These are phyloP conservation scores for Hippocampus guttulatus DNA, from an alignment of 2,113 vertebrate genomes.

Conservation along the genomic window DNA sequence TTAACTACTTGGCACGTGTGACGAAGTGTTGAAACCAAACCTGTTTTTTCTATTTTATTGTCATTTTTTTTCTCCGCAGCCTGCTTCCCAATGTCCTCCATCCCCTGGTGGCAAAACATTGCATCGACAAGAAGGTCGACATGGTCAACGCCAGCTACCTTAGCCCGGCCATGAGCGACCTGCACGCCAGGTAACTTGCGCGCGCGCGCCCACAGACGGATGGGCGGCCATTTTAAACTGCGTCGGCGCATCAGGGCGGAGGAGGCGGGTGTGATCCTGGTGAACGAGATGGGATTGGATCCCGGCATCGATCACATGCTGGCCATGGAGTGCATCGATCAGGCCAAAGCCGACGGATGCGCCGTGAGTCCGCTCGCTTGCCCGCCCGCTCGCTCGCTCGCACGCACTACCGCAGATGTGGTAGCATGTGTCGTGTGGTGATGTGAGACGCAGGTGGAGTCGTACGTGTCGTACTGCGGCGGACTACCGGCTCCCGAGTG, in stretches of 20 bases:
- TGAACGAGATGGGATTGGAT: conserved; percentile 94
- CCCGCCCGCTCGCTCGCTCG: not conserved
- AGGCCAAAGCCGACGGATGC: conserved; percentile 87
- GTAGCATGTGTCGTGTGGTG: not conserved
- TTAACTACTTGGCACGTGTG: not conserved
- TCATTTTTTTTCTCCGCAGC: conserved; percentile 56
- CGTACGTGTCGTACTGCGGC: conserved; percentile 89
- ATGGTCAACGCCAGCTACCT: conserved; percentile 93
- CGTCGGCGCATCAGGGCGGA: conserved; percentile 68
- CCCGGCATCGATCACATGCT: conserved; percentile 99
- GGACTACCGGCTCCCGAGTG: conserved; percentile 90
- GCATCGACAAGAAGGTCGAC: conserved; percentile 86
- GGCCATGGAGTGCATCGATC: conserved; percentile 94
- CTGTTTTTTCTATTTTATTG: not conserved
- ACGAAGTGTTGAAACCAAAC: not conserved
- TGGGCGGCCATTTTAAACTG: not conserved
- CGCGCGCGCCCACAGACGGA: not conserved
- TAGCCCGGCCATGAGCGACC: conserved; percentile 85
- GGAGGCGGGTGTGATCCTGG: conserved; percentile 86
- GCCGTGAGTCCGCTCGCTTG: conserved; percentile 72
- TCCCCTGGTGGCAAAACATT: conserved; percentile 85
- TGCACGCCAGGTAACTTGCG: conserved; percentile 81
- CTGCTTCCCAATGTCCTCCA: conserved; percentile 85
- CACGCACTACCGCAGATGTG: not conserved
- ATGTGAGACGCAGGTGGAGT: conserved; percentile 76